Percentiles rank a stretch among this genome's conserved stretches.
Evolutionary conservation across 1,140 invertebrate species (phyloP).

Genomic region (Listronotus bonariensis): DNA sequence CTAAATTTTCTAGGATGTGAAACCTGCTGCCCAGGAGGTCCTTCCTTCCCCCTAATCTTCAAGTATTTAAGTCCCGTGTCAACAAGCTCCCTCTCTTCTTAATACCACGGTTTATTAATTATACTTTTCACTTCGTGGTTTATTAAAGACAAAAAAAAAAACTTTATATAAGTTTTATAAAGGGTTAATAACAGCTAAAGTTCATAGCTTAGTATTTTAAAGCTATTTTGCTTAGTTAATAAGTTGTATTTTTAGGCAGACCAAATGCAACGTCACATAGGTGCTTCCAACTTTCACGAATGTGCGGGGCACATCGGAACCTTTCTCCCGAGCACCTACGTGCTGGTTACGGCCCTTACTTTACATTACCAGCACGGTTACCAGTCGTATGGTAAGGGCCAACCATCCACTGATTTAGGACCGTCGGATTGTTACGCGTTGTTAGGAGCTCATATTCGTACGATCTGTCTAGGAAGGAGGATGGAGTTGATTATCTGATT

Average conservation of each 20-base stretch:
- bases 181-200: too few species aligned
- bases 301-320: slow-evolving; percentile 66
- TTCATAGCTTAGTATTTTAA: too few species aligned
- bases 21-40: too few species aligned
- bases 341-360: slow-evolving; percentile 59
- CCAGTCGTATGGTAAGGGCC: slow-evolving; percentile 56
- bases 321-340: slow-evolving; percentile 57
- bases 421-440: slow-evolving; percentile 77
- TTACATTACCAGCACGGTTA: slow-evolving; percentile 62
- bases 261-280: slow-evolving; percentile 75
- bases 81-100: too few species aligned
- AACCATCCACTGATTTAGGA: slow-evolving; percentile 65
- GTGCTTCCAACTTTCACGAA: slow-evolving; percentile 70
- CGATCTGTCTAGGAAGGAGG: slow-evolving; percentile 66
- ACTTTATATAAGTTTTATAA: too few species aligned
- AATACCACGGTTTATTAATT: too few species aligned
- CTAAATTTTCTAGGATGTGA: too few species aligned
- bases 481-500: slow-evolving; percentile 64
- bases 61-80: too few species aligned
- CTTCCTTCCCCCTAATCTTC: too few species aligned
- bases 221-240: too few species aligned
- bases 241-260: slow-evolving; percentile 60
- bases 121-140: too few species aligned
- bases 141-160: too few species aligned
- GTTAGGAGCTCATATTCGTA: slow-evolving; percentile 75